Evolutionary conservation across 2,888 invertebrate genomes (phyloP).

Genomic region (Eumacrocentrus americanus): DNA sequence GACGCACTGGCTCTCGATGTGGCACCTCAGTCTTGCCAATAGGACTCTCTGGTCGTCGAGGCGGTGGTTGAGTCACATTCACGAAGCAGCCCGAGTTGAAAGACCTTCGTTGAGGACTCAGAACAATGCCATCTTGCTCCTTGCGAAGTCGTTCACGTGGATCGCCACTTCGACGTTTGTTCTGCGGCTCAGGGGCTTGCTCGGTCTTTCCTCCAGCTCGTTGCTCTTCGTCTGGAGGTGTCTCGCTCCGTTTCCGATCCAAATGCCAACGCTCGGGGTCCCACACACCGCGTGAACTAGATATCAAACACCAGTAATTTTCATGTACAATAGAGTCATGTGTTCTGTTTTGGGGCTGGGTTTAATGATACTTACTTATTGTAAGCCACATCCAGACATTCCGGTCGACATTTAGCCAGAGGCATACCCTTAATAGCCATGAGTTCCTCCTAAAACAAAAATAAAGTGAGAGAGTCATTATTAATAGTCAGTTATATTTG

Average conservation of each 20-base stretch:
- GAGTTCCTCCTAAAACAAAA: slow-evolving; percentile 68
- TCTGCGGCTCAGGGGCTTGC: slow-evolving; percentile 29
- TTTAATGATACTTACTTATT: slow-evolving; percentile 63
- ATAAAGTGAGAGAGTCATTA: slow-evolving; percentile 11
- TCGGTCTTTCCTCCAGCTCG: slow-evolving; percentile 59
- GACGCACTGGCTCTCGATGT: slow-evolving; percentile 63
- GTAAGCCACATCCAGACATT: slow-evolving; percentile 67
- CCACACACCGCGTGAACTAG: slow-evolving; percentile 62
- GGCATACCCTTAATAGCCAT: slow-evolving; percentile 74
- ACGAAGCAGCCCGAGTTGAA: slow-evolving; percentile 89
- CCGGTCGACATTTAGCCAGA: slow-evolving; percentile 74
- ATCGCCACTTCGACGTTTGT: slow-evolving; percentile 67
- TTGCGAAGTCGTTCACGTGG: slow-evolving; percentile 80
- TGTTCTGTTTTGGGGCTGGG: background rate
- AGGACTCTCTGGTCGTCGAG: slow-evolving; percentile 58
- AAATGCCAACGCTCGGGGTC: slow-evolving; percentile 65
- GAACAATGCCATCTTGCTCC: slow-evolving; percentile 82
- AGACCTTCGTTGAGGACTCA: slow-evolving; percentile 85
- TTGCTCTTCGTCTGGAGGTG: slow-evolving; percentile 69
- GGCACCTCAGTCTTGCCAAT: slow-evolving; percentile 58
- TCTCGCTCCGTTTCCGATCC: slow-evolving; percentile 67
- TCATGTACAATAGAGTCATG: slow-evolving; percentile 10
- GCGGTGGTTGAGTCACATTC: slow-evolving; percentile 51
- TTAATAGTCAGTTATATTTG: background rate
- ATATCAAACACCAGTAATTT: slow-evolving; percentile 22